Base-by-base conservation (phyloP, 2,113 vertebrate species). In the Varanus komodoensis region DNA sequence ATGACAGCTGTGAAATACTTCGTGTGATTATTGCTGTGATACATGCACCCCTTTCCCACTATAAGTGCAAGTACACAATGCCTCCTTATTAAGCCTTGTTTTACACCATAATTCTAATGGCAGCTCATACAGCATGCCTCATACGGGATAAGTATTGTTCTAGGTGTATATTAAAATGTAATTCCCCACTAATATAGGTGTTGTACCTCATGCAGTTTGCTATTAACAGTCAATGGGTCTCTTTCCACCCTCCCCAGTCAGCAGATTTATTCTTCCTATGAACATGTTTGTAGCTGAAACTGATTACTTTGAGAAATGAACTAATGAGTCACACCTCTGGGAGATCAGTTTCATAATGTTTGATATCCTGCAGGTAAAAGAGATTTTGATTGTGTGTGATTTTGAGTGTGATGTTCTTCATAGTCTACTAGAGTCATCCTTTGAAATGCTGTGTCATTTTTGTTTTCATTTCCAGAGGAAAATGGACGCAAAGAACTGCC, bases 281-380 rank as follows among this genome's bases (percentile, higher is more conserved):
- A 89, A 78, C 50, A 92, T 32, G 1, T 50, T 93, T 94, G 90
- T 92, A 9, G 48, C 90, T 89, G 89, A 94, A 93, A 89, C 32
- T 64, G 69, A 89, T 87, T 92, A 34, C 89, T 82, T 91, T 87
- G 93, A 92, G 78, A 93, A 95, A 94, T 93, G 85, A 85, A 52
- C 89, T 91, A 86, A 93, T 67, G 82, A 95, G 81, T 86, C 94
- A 95, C 93, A 25, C 57, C 79, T 94, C 92, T 0, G 0, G 96
- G 91, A 85, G 81, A 87, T 23, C 19, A 71, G 23, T 54, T 90
- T 83, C 85, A 87, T 87, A 94, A 23, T 52, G 89, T 94, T 92
- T 96, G 82, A 93, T 64, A 89, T 91, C 74, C 93, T 86, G 90
- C 4, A 11, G 86, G 91, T 21, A 94, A 93, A 95, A 92, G 54